phyloP scores from a whole-genome alignment of 2,797 vertebrate species.

The Australoheros facetus region DNA sequence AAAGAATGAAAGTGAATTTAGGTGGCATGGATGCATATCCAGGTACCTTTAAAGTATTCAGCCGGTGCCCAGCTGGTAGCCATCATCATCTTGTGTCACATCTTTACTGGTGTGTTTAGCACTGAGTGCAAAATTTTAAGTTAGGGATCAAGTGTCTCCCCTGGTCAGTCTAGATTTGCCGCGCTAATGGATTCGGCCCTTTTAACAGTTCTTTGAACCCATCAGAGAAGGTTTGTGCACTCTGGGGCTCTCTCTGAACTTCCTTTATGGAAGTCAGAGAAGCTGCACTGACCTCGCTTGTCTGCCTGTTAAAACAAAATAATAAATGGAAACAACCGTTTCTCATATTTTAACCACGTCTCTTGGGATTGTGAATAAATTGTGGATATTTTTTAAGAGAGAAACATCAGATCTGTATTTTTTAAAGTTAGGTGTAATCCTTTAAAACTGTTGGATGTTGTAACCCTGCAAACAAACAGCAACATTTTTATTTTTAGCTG shows the following conservation, averaged over 20 bases:
- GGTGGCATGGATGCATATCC: not conserved
- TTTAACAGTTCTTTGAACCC: constrained; percentile 48
- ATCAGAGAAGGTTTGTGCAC: constrained; percentile 32
- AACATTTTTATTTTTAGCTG: not conserved
- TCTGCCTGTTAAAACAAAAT: constrained; percentile 36
- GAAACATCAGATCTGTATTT: not conserved
- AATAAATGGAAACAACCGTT: constrained; percentile 43
- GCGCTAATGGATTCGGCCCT: constrained; percentile 46
- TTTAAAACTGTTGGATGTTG: not conserved
- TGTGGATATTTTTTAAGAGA: not conserved
- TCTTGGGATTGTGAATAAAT: not conserved
- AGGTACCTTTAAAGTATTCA: not conserved
- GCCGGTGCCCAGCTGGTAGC: not conserved
- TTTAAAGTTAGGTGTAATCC: not conserved
- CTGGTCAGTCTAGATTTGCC: constrained; percentile 32
- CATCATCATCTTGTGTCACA: not conserved
- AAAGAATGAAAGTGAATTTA: not conserved
- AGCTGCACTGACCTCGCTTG: constrained; percentile 29
- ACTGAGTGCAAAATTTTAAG: constrained; percentile 19
- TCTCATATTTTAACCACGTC: constrained; percentile 26
- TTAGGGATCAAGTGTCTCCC: constrained; percentile 25
- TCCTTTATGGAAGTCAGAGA: constrained; percentile 30
- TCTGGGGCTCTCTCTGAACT: constrained; percentile 17
- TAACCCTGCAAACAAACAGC: not conserved
- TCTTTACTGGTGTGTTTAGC: constrained; percentile 18